Evolutionary conservation across 2,113 vertebrate genomes (phyloP), one percentile per base, ranked within the genome.

Genomic region (Sclerurus mexicanus): DNA sequence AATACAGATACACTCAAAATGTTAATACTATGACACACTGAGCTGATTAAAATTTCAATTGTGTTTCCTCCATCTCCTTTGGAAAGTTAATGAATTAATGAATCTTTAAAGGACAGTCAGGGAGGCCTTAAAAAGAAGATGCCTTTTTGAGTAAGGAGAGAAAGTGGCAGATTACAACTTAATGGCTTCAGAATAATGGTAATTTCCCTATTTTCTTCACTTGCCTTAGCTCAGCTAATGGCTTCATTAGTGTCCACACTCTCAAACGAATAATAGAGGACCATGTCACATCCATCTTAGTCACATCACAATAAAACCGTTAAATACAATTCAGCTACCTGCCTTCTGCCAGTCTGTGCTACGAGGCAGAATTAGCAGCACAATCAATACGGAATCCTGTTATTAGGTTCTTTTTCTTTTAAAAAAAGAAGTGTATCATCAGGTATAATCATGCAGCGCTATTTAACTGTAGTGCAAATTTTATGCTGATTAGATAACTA

Each of bases 51-150:
- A 98, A 98, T 98, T 98, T 98, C 97, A 98, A 93, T 97, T 95
- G 91, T 97, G 96, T 96, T 96, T 96, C 96, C 92, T 86, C 95
- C 97, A 97, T 98, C 97, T 97, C 96, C 97, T 97, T 97, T 97
- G 96, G 97, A 98, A 98, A 98, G 98, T 98, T 98, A 98, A 99
- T 98, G 98, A 99, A 98, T 98, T 98, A 99, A 98, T 98, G 96
- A 98, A 98, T 98, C 97, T 98, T 97, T 98, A 98, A 98, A 98
- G 98, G 98, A 98, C 98, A 98, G 97, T 96, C 97, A 97, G 96
- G 96, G 97, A 98, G 96, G 98, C 97, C 97, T 97, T 97, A 95
- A 96, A 96, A 97, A 97, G 97, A 98, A 98, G 97, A 98, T 93
- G 97, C 97, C 96, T 97, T 98, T 98, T 97, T 98, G 95, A 98